Evolutionary conservation across 2,113 vertebrate species (phyloP), one percentile per base, ranked within the genome.

Genomic region (Eubucco bourcierii): DNA sequence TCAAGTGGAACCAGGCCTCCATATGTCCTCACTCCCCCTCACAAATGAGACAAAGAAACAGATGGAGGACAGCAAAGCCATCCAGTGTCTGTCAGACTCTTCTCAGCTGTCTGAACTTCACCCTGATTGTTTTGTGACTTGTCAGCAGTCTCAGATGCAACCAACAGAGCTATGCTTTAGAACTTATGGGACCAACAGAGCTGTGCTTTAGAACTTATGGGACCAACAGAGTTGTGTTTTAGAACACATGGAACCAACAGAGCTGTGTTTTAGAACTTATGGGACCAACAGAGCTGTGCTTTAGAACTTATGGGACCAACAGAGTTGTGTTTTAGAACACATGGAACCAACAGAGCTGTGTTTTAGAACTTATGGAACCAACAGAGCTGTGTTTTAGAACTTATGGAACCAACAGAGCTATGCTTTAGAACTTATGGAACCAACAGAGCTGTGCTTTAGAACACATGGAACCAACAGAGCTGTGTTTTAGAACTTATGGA

Each of bases 71-170:
- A 25, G 50, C 50, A 52, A 52, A 52, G 23, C 50, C 50, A 52
- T 5, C 7, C 31, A 25, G 5, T 4, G 3, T 12, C 47, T n/a
- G n/a, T 2, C 59, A 72, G 29, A 10, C 41, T 25, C 50, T 50
- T 50, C 33, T 15, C 59, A 41, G 9, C 1, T 25, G 24, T 9
- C 1, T 33, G 10, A 59, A 25, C 18, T 25, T 28, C 50, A 65
- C 12, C 8, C 7, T 20, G 4, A 65, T 33, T 5, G 3, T 3
- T 29, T 29, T 12, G 9, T 7, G 10, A 1, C 3, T 24, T 41
- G 15, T 72, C 39, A 50, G 12, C 19, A 58, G 3, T 29, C 25
- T 25, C 31, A 64, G 7, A 9, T 9, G 19, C 17, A 29, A 55
- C 34, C 15, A 34, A 64, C 44, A 28, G 9, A 29, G 19, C 9